Base-by-base conservation (phyloP, 2,888 invertebrate species). In the Drosophila dives region DNA sequence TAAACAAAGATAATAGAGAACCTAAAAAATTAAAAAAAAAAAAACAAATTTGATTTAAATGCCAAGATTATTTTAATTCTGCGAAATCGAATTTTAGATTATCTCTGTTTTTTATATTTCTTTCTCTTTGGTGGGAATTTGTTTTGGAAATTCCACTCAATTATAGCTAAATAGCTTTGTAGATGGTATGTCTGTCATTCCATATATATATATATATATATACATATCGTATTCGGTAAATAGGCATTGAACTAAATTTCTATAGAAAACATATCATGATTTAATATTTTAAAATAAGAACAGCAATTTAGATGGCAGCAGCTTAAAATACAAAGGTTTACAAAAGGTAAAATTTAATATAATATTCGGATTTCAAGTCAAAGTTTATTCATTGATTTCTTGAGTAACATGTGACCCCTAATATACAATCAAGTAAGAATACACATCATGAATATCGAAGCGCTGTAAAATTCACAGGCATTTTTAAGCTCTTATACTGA, bases 261-360 rank as follows among this genome's bases (percentile, higher is more conserved):
- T 15, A 7, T 20, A 20, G 3, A 6, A 42, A 20, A 42, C 42
- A 12, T 1, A 1, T 12, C 7, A 7, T 11, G 20, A 42, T 12
- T 12, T 20, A 6, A 12, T 20, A 3, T 20, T 42, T 20, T n/a
- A 1, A 42, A 15, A 7, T 45, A 15, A 12, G 2, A 20, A 45
- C 45, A 45, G 12, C 20, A 3, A 45, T 45, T 20, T 7, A 7
- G 0, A 45, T 20, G 20, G 7, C 45, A 20, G 20, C 42, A 12
- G 12, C 12, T 20, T 2, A 20, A 2, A 20, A 7, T 20, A 20
- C 3, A 20, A 7, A 0, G 12, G 7, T 0, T 20, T 8, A 4
- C 15, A 45, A 20, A 20, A 15, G 20, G 7, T 15, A 45, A 20
- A 26, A 26, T 26, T 26, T 26, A 5, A 26, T 26, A 20, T 20